Base-by-base conservation (phyloP, 2,888 invertebrate genomes). In the Philereme vetulata region DNA sequence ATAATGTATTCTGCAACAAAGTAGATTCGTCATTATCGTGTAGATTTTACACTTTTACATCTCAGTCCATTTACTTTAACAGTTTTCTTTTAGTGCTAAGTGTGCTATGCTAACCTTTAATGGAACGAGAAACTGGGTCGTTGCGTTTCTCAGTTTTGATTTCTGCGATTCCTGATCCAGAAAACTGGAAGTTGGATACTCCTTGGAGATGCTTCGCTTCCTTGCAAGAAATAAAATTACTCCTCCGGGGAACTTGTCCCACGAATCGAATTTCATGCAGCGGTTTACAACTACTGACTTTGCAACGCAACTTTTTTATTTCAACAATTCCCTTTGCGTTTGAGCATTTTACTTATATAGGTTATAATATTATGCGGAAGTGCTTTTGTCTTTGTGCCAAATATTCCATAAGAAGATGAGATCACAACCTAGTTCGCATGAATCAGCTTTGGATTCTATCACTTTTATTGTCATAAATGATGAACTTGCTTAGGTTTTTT, bases 201-300 rank as follows among this genome's bases (percentile, higher is more conserved):
- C 67, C 48, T 48, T 48, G 48, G 45, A 63, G 36, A 71, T 71
- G 67, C 67, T 72, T 70, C 55, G 65, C 65, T 67, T 70, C 51
- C 51, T 58, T 56, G 56, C 59, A 67, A 67, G 64, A 72, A 72
- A 75, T 77, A 72, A 76, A 76, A 77, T 74, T 64, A 56, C 63
- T 64, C 46, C 52, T 43, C 63, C 54, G 60, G 54, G 56, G 72
- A 76, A 76, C 69, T 78, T 72, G 60, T 61, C 59, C 60, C 61
- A 40, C 51, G 71, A 74, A 79, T 77, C 72, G 70, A 78, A 78
- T 78, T 74, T 71, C 67, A 68, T 75, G 66, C 71, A 68, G 70
- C 71, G 71, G 70, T 74, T 80, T 68, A 53, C 63, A 67, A 61
- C 56, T 59, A 58, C 53, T 67, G 66, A 70, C 62, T 60, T 64